Percentiles rank a stretch among this genome's conserved stretches.
Conservation (phyloP, 1,140 invertebrate genomes). For the Phortica variegata region DNA sequence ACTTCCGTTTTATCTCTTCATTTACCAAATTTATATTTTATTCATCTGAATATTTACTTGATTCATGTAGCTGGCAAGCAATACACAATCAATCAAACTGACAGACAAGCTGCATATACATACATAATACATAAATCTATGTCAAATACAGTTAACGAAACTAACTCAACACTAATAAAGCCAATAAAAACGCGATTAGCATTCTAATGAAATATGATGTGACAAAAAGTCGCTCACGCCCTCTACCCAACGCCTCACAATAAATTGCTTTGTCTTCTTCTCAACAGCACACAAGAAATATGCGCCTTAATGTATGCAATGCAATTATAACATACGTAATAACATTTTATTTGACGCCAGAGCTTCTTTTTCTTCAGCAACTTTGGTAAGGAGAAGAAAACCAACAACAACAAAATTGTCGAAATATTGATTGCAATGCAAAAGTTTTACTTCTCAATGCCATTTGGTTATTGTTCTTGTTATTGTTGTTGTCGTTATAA, state of each 20-base stretch:
- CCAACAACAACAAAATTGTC: background rate
- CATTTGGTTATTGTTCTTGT: background rate
- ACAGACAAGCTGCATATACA: constrained; percentile 1
- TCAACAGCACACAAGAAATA: background rate
- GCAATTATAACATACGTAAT: constrained; percentile 19
- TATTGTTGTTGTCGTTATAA: background rate
- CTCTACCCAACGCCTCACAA: too few species aligned
- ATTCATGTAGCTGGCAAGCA: too few species aligned
- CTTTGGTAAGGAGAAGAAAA: constrained; percentile 7
- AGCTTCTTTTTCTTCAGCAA: constrained; percentile 11
- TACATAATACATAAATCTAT: too few species aligned
- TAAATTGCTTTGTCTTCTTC: constrained; percentile 16
- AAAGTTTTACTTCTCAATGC: background rate
- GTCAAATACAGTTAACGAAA: constrained; percentile 9
- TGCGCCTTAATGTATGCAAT: constrained; percentile 13
- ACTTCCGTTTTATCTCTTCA: too few species aligned
- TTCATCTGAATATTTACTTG: too few species aligned
- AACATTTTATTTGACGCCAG: constrained; percentile 21
- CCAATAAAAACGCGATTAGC: constrained; percentile 28
- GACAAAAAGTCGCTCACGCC: constrained; percentile 6
- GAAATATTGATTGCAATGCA: background rate
- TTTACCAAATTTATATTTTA: too few species aligned
- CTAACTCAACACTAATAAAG: too few species aligned
- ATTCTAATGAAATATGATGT: constrained; percentile 31
- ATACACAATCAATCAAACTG: constrained; percentile 4